Evolutionary conservation across 53 echinoderm and acorn worm genomes (phyloP), one percentile per base, ranked within the genome.

Genomic region (Hippasteria phrygiana): DNA sequence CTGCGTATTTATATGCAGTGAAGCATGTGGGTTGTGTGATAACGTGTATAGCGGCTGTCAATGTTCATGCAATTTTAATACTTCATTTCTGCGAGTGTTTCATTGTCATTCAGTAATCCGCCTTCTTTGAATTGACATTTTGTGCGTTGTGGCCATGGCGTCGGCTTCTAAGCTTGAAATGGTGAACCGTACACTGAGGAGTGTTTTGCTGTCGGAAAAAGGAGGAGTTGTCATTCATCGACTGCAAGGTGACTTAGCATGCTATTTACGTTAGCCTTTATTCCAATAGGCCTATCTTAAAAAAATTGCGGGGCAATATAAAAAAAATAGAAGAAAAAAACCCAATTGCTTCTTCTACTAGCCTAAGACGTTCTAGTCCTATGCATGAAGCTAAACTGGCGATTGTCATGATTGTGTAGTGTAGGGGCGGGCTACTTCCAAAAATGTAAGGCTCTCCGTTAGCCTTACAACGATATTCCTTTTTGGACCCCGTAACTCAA

Each of bases 111-210:
- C 13, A 54, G 20, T n/a, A n/a, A n/a, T n/a, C n/a, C n/a, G n/a
- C n/a, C n/a, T 48, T 48, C 8, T 48, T 7, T 48, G 48, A 48
- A 48, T 48, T 48, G 8, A 14, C 48, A 8, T 7, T 48, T 48
- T 48, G 48, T 14, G 14, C 14, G 35, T 34, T 36, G 1, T 1
- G 6, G 17, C 41, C 38, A 87, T 87, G 88, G 88, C 88, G 5
- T 87, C 88, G 40, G 88, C 88, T 7, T 75, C 74, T 43, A 75
- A 73, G 45, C 37, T 59, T 24, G 88, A 87, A 26, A 74, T 22
- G 41, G 75, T 75, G 2, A 74, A 42, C 41, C 50, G 55, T 16
- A 55, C 33, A 14, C 45, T 87, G 38, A 46, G 75, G 75, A 55
- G 74, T 20, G 62, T 87, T 10, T 13, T 87, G 43, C 20, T 75